Conservation (phyloP, 2,797 vertebrate genomes). For the Danio aesculapii region DNA sequence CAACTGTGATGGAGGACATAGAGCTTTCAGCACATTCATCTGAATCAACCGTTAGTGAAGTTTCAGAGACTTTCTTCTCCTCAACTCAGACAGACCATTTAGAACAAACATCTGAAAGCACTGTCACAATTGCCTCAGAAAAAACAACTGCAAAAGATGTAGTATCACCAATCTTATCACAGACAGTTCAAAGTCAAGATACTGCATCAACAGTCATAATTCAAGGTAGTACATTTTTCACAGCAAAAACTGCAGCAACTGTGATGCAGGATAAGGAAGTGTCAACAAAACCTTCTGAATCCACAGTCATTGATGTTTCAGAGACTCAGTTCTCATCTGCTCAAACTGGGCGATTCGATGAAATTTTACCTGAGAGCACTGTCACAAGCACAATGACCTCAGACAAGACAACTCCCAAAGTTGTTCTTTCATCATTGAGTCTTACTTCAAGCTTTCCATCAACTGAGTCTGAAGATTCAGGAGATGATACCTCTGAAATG, state of each 20-base stretch:
- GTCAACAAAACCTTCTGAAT: conserved; percentile 1
- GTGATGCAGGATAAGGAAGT: neutral
- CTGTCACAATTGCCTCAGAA: neutral
- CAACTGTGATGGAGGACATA: neutral
- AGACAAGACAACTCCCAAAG: too few species aligned
- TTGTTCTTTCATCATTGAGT: too few species aligned
- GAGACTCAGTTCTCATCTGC: too few species aligned
- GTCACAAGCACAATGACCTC: too few species aligned
- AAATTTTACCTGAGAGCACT: too few species aligned
- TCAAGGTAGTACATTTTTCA: too few species aligned
- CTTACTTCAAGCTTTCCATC: too few species aligned
- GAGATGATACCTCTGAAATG: too few species aligned
- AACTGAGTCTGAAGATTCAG: too few species aligned
- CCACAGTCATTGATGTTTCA: too few species aligned
- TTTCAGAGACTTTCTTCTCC: conserved; percentile 8
- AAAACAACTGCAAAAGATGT: too few species aligned
- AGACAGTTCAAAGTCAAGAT: neutral
- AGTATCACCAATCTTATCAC: too few species aligned
- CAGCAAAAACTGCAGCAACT: neutral
- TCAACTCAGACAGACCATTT: neutral
- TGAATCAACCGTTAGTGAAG: conserved; percentile 19
- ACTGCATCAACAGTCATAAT: neutral
- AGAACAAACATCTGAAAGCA: neutral
- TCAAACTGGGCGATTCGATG: neutral
- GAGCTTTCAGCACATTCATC: conserved; percentile 2